Evolutionary conservation across 2,797 vertebrate genomes (phyloP), one percentile per base, ranked within the genome.

Genomic region (Syncerus caffer): DNA sequence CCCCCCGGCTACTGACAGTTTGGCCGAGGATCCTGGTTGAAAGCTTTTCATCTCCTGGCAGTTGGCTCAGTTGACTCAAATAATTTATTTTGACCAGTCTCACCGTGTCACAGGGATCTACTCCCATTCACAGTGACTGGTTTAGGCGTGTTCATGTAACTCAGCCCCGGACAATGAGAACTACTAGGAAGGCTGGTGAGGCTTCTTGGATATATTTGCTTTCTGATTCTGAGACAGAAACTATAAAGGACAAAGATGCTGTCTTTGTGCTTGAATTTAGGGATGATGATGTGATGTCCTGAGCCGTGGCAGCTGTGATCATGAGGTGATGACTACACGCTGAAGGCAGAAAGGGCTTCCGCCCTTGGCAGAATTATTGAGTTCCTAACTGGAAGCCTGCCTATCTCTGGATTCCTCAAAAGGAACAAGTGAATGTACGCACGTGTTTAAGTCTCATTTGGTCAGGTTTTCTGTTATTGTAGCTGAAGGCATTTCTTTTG

Each of bases 251-350:
- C 1, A 47, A 23, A 64, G 60, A 62, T 3, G 1, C 16, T 80
- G 29, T 86, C 90, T 76, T 62, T 8, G 21, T 34, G 12, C 27
- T 90, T 38, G 84, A 34, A 31, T 38, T 71, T 6, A 23, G 6
- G 25, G 45, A 12, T 62, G 34, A 55, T 14, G 34, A 83, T 27
- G 60, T 11, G 19, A 17, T 38, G 11, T 8, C 67, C 14, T 2
- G 62, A 50, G 29, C 53, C 9, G 7, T 13, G 45, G 51, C 19
- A 6, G 45, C 58, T 10, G 3, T 55, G n/a, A 47, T 13, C 42
- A 11, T 4, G 9, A 57, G 57, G 58, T 17, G 53, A 38, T 0
- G 51, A 14, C 2, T 1, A 23, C 3, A 27, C 1, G 0, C 4
- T 7, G 4, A 8, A 14, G 57, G 31, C 2, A 15, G 25, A 21